Conservation (phyloP, 1,140 invertebrate genomes). For the Drosophila ananassae region DNA sequence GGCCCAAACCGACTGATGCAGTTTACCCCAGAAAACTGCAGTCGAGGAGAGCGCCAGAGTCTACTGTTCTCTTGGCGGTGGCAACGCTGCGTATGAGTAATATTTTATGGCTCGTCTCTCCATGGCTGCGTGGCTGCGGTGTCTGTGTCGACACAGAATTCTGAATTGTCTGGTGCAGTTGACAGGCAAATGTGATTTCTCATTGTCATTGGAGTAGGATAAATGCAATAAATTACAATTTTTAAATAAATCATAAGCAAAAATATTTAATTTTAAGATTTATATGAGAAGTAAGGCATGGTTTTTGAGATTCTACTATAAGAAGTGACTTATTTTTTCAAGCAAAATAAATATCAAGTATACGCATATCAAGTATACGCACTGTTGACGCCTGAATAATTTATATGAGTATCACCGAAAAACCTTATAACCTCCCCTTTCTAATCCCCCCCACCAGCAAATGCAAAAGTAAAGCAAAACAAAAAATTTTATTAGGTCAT, state of each 20-base stretch:
- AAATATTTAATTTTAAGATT: too few species aligned
- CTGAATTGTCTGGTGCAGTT: conserved; percentile 35
- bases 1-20: conserved; percentile 52
- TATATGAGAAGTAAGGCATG: not conserved
- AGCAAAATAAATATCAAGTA: not conserved
- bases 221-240: not conserved
- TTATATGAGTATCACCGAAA: not conserved
- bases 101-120: conserved; percentile 13
- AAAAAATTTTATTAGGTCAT: conserved; percentile 74
- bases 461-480: conserved; percentile 49
- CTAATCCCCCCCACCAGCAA: not conserved
- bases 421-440: conserved; percentile 4
- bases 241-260: too few species aligned
- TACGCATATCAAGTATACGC: conserved; percentile 31
- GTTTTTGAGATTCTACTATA: too few species aligned
- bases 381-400: conserved; percentile 6
- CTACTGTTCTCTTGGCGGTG: conserved; percentile 3
- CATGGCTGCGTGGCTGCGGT: not conserved
- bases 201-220: conserved; percentile 5
- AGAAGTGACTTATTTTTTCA: too few species aligned
- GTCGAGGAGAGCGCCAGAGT: conserved; percentile 7
- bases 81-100: conserved; percentile 57
- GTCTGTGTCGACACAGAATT: conserved; percentile 24
- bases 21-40: conserved; percentile 57
- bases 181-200: conserved; percentile 43